Conservation (phyloP, 2,113 vertebrate genomes). For the Sturnira hondurensis region DNA sequence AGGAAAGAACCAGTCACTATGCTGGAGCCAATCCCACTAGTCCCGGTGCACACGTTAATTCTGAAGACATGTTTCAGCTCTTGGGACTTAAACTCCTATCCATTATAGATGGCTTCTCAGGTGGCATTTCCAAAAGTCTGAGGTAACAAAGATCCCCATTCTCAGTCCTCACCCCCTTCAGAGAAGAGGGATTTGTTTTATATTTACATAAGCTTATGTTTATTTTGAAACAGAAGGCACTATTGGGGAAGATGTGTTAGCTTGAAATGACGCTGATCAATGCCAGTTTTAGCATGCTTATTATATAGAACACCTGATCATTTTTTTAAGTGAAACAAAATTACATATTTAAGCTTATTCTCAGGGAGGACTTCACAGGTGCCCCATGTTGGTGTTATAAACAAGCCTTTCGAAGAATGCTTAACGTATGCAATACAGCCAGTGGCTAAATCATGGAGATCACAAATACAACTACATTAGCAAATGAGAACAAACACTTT, state of each 20-base stretch:
- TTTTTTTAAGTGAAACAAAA: not conserved
- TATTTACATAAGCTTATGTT: not conserved
- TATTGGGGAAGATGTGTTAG: not conserved
- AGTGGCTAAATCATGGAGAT: too few species aligned
- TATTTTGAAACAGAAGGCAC: not conserved
- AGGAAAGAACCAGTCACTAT: not conserved
- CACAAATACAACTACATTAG: not conserved
- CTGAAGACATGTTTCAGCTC: not conserved
- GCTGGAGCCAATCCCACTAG: not conserved
- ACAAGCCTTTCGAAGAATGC: not conserved
- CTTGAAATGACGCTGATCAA: not conserved
- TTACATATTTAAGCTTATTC: not conserved
- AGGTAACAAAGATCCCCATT: not conserved
- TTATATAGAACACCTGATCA: not conserved
- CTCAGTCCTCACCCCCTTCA: not conserved
- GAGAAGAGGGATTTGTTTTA: not conserved
- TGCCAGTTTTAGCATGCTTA: not conserved
- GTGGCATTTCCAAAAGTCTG: not conserved
- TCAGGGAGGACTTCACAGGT: not conserved
- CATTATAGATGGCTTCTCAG: not conserved
- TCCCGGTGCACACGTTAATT: not conserved
- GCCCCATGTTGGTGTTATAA: not conserved
- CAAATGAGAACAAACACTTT: not conserved
- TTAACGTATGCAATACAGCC: not conserved
- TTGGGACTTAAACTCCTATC: not conserved